Base-by-base conservation (phyloP, 2,888 invertebrate genomes). In the Clostera curtula region DNA sequence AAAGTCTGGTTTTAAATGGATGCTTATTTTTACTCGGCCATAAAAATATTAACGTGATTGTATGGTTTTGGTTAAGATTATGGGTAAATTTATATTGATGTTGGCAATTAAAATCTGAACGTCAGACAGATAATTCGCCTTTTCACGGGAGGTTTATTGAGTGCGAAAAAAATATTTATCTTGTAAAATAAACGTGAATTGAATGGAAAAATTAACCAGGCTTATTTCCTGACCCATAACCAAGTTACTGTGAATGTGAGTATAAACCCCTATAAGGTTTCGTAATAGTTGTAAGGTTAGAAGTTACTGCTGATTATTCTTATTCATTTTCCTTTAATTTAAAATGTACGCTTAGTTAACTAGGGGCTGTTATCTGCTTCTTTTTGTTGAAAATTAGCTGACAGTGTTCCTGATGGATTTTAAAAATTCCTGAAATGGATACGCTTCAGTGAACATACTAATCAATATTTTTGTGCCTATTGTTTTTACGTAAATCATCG, bases 331-430 rank as follows among this genome's bases (percentile, higher is more conserved):
- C 54, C 48, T 48, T 61, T 64, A 60, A 50, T 60, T 63, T 55
- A 40, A 58, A 56, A 47, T 43, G 56, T 56, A 58, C 48, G 77
- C 79, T 77, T 79, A 49, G 62, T 71, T 62, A 56, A 51, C 43
- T 79, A 76, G 69, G 67, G 77, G 79, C 80, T 80, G 80, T 58
- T 55, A 59, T 51, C 70, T 60, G 77, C 76, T 80, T 80, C 63
- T 65, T 63, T 67, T 53, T 68, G 64, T 55, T 54, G 32, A 47
- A 45, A 47, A 58, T 57, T 34, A 15, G 64, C 62, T 55, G 45
- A 38, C 30, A 43, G 29, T 44, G 34, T 43, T 38, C 43, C 38
- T 36, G 29, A 30, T 32, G n/a, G n/a, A n/a, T n/a, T n/a, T n/a
- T n/a, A n/a, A n/a, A n/a, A n/a, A n/a, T n/a, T n/a, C n/a, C n/a